A percentile compares a stretch with the other conserved stretches of the same genome.
Evolutionary conservation across 2,888 invertebrate species (phyloP).

Genomic region (Campoplex nolae): DNA sequence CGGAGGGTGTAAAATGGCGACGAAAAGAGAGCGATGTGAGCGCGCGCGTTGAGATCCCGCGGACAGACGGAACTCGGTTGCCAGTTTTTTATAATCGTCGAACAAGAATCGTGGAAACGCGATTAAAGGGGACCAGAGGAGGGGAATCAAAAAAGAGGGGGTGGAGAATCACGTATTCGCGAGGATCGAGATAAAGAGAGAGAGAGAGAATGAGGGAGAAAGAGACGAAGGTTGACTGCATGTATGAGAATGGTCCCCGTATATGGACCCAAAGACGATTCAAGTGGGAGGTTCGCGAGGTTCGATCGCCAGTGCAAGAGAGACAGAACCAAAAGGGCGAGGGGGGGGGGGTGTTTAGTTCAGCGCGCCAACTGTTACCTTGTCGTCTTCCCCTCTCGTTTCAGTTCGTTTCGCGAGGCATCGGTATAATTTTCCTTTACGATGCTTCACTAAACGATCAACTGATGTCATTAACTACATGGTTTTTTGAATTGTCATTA

Average conservation of each 20-base stretch:
- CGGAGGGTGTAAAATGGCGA: constrained; percentile 70
- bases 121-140: constrained; percentile 59
- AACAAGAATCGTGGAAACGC: constrained; percentile 69
- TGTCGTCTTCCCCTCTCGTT: constrained; percentile 71
- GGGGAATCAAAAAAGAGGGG: constrained; percentile 61
- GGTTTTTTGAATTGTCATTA: no score
- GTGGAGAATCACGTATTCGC: constrained; percentile 34
- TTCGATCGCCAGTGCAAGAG: constrained; percentile 56
- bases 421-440: neutral
- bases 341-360: constrained; percentile 77
- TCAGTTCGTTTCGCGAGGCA: neutral
- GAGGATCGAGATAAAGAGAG: constrained; percentile 6
- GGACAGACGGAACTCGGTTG: constrained; percentile 77
- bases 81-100: constrained; percentile 78
- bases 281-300: constrained; percentile 66
- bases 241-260: constrained; percentile 55
- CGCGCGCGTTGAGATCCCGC: constrained; percentile 50
- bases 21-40: constrained; percentile 51
- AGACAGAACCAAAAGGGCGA: constrained; percentile 67
- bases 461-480: no score
- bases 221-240: constrained; percentile 8
- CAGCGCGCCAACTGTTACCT: constrained; percentile 83
- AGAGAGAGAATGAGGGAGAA: neutral
- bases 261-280: constrained; percentile 63
- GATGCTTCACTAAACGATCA: neutral